Base-by-base conservation (phyloP, 2,888 invertebrate species). In the Thereva nobilitata region DNA sequence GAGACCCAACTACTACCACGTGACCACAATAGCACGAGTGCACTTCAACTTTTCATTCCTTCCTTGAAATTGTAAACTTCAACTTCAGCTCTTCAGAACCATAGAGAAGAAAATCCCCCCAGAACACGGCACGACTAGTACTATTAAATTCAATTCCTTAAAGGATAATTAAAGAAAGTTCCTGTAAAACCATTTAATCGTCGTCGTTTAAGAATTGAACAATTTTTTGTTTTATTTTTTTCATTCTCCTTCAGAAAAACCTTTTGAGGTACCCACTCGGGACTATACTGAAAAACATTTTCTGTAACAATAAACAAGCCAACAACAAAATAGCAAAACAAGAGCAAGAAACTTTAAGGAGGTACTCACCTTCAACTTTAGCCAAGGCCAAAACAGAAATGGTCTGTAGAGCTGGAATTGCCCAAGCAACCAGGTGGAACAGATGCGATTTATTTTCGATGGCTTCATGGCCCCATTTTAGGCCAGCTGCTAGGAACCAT, bases 401-500 rank as follows among this genome's bases (percentile, higher is more conserved):
- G 59, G 97, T 97, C 82, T 96, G 94, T 67, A 96, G 86, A 66
- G 97, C 97, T 59, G 97, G 97, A 57, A 97, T 91, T 64, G 95
- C 95, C 97, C 97, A 97, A n/a, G 97, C 97, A 66, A 93, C 93
- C 74, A 97, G 85, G 86, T 97, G 97, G 81, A 97, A 97, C 81
- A 96, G 95, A 82, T 96, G 95, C 8, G 96, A 95, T 82, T 97
- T 94, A 64, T 95, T 93, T 83, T 96, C 96, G 76, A 97, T 97
- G 44, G 97, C 97, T 84, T 97, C 97, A 81, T 96, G 95, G 52
- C 96, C 96, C 97, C 97, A 97, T 83, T 97, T 97, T 67, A 97
- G 86, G 41, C 96, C 96, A 69, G 97, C 96, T 49, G 96, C 95
- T 76, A 97, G 83, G 82, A 96, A 97, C 97, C 97, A 97, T 65